Base-by-base conservation (phyloP, 2,888 invertebrate species). In the Drosophila kokeensis region DNA sequence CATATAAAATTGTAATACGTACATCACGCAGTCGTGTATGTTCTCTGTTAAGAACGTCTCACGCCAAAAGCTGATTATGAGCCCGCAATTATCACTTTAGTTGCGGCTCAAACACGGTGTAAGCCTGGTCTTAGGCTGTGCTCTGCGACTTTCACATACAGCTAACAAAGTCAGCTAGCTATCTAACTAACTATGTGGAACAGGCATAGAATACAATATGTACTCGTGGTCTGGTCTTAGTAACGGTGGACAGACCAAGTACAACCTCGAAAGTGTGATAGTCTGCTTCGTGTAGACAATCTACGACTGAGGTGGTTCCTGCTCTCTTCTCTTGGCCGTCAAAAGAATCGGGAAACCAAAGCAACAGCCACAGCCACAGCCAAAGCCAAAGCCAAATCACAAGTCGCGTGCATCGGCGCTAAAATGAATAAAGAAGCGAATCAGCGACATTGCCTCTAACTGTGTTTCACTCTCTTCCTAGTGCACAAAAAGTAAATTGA, bases 21-120 rank as follows among this genome's bases (percentile, higher is more conserved):
- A 60, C 61, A 40, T 64, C 36, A 52, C 42, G 62, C 69, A 69
- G 58, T 67, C 74, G 63, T 85, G 73, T 54, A 60, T 63, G 63
- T 74, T 42, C 49, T 15, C 38, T 42, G 63, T 53, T 61, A 54
- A 52, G 69, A 70, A 73, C 76, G 67, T 74, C 73, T 77, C 83
- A 82, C 87, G 90, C 87, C 83, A 88, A 90, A 83, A 76, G 78
- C 76, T 86, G 82, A 90, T 86, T 85, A 81, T 90, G 83, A 84
- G 79, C 71, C 76, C 73, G 79, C 79, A 89, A 89, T 87, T 89
- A 90, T 83, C 87, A 88, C 83, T 83, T 80, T 67, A 76, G 74
- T 75, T 78, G 76, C 61, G 66, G 77, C 66, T 70, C 70, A 72
- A 74, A 73, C 83, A 80, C 32, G 75, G 52, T 76, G 73, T 79